A percentile compares a stretch with the other conserved stretches of the same genome.
phyloP scores from a whole-genome alignment of 2,113 vertebrate species.

The Ophthalmolycus amberensis region DNA sequence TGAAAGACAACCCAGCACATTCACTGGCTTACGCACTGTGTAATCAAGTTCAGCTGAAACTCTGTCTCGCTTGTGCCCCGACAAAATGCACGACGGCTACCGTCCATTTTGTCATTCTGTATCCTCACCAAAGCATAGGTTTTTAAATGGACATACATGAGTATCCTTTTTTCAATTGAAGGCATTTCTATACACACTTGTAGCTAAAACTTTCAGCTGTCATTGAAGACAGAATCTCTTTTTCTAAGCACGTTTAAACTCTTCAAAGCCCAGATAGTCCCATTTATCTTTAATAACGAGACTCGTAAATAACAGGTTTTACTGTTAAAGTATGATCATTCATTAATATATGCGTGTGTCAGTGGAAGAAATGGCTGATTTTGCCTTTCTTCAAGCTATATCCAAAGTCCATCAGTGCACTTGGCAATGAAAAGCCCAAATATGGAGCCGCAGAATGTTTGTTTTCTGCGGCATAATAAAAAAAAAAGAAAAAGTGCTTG shows the following conservation, averaged over 20 bases:
- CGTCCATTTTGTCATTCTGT: not conserved
- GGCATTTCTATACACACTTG: not conserved
- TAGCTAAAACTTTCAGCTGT: not conserved
- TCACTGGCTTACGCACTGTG: constrained; percentile 57
- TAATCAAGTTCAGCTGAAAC: constrained; percentile 61
- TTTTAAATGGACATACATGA: not conserved
- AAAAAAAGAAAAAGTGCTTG: constrained; percentile 75
- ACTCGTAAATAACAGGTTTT: not conserved
- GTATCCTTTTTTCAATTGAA: not conserved
- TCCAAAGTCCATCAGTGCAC: constrained; percentile 57
- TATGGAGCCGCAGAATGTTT: constrained; percentile 67
- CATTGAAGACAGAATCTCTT: not conserved
- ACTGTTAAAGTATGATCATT: constrained; percentile 1
- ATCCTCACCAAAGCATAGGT: not conserved
- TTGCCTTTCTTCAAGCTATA: constrained; percentile 61
- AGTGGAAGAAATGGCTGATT: constrained; percentile 32
- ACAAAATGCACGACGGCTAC: constrained; percentile 18
- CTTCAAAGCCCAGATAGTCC: no score
- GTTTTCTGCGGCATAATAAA: constrained; percentile 76
- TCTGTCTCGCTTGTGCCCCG: constrained; percentile 2
- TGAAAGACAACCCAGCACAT: constrained; percentile 60
- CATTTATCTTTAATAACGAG: constrained; percentile 45
- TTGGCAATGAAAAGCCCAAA: constrained; percentile 63
- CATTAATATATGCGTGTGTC: not conserved
- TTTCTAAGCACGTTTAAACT: no score